phyloP scores from a whole-genome alignment of 2,888 invertebrate genomes.

The Invenusta paracnida region DNA sequence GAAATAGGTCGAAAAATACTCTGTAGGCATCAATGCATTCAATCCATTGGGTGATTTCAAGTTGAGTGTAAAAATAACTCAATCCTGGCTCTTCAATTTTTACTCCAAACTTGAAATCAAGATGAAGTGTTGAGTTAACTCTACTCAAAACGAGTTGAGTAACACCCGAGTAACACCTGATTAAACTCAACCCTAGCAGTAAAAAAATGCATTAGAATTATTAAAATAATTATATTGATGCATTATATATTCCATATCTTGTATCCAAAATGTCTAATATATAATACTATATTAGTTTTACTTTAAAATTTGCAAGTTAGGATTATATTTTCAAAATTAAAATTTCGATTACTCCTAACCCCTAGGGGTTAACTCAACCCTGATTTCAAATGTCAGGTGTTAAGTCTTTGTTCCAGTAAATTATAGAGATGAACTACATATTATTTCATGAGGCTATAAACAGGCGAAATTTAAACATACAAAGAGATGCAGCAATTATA shows the following conservation, averaged over 20 bases:
- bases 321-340: background rate
- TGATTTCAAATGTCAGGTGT: background rate
- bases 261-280: background rate
- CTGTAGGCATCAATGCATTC: constrained; percentile 4
- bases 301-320: background rate
- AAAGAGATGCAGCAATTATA: too few relatives aligned
- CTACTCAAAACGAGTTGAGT: constrained; percentile 22
- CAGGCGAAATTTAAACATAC: too few relatives aligned
- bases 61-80: constrained; percentile 25
- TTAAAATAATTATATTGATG: background rate
- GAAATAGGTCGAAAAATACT: background rate
- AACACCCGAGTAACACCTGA: constrained; percentile 7
- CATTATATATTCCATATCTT: background rate
- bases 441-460: too few relatives aligned
- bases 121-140: constrained; percentile 29
- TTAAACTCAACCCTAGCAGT: background rate
- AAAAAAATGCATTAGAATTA: background rate
- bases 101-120: constrained; percentile 27
- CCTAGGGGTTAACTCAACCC: background rate
- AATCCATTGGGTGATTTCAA: constrained; percentile 24
- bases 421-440: background rate
- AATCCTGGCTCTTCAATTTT: constrained; percentile 21
- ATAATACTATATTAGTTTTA: background rate
- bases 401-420: background rate
- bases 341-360: background rate